Evolutionary conservation across 2,113 vertebrate genomes (phyloP).

Genomic region (Fukomys damarensis): DNA sequence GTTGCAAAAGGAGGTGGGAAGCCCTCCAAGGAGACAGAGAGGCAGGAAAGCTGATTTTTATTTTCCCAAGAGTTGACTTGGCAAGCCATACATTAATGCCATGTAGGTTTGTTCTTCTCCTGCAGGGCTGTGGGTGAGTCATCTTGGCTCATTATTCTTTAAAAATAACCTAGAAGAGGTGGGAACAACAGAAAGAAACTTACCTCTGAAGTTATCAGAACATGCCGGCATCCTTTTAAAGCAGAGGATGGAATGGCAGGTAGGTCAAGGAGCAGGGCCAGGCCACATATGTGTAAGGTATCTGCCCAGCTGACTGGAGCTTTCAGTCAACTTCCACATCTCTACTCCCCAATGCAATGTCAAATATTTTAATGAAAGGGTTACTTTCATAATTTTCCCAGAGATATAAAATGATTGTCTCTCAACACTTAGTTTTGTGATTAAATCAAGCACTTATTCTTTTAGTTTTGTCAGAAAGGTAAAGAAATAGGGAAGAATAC

Average conservation of each 20-base stretch:
- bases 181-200: background rate
- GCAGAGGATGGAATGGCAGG: background rate
- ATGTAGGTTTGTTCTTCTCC: conserved; percentile 23
- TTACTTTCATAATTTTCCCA: background rate
- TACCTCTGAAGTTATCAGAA: background rate
- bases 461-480: conserved; percentile 9
- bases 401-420: background rate
- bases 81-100: conserved; percentile 52
- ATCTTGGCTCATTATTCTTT: conserved; percentile 70
- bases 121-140: conserved; percentile 56
- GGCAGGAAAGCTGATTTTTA: background rate
- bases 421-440: background rate
- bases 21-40: background rate
- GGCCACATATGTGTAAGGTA: rapidly evolving
- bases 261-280: rapidly evolving
- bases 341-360: background rate
- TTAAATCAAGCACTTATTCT: background rate
- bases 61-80: background rate
- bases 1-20: background rate
- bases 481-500: background rate
- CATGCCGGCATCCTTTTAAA: background rate
- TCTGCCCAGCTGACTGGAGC: background rate
- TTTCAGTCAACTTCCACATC: background rate
- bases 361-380: background rate
- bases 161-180: conserved; percentile 67